Conservation (phyloP, 2,113 vertebrate genomes). For the Rhinolophus ferrumequinum region DNA sequence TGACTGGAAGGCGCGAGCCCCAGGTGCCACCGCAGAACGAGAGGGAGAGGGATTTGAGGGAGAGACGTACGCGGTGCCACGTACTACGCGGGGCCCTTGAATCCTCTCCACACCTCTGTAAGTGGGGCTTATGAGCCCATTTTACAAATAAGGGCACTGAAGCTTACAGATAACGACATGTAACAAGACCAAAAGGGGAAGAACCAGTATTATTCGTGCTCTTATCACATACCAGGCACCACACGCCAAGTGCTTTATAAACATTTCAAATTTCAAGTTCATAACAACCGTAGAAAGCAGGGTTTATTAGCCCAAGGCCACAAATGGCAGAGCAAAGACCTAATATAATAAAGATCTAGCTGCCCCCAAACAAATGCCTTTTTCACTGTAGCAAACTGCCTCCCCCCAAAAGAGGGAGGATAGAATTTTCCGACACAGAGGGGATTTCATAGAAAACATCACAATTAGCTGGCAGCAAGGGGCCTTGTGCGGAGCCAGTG, state of each 20-base stretch:
- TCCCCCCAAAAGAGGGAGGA: neutral
- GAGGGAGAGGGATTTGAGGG: neutral
- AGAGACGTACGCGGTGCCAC: neutral
- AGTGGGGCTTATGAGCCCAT: neutral
- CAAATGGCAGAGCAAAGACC: neutral
- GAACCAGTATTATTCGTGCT: neutral
- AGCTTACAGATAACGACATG: neutral
- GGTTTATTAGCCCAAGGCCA: neutral
- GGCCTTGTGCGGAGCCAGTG: neutral
- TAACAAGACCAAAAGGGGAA: neutral
- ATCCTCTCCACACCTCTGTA: neutral
- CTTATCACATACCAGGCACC: neutral
- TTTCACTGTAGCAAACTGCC: neutral
- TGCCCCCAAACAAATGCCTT: neutral
- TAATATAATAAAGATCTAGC: no score
- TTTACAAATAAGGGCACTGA: neutral
- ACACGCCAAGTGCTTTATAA: neutral
- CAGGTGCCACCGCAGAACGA: fast-evolving
- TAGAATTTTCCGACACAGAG: fast-evolving
- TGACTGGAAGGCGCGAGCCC: fast-evolving
- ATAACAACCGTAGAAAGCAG: neutral
- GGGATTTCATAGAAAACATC: neutral
- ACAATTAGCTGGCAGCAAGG: neutral
- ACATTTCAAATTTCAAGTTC: neutral
- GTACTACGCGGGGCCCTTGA: neutral